These are phyloP conservation scores for Enchytraeus crypticus DNA, from an alignment of 2,888 invertebrate genomes.

Conservation along the genomic window DNA sequence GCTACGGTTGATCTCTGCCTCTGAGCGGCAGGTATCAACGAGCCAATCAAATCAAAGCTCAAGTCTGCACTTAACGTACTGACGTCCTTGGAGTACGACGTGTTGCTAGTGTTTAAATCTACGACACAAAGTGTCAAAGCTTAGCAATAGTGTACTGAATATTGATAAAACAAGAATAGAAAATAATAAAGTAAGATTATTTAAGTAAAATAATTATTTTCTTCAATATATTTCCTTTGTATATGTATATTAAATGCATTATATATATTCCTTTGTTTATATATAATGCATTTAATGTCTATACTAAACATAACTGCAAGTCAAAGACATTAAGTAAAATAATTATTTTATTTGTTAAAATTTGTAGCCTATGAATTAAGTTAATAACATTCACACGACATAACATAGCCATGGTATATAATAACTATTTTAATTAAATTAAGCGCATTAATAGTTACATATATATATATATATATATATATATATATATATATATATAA, in stretches of 20 bases:
- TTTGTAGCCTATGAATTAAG: too few species aligned
- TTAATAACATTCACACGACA: too few species aligned
- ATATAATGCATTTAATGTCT: not conserved
- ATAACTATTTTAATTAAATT: too few species aligned
- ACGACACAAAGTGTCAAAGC: not conserved
- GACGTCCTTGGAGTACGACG: constrained; percentile 8
- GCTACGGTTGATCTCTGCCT: not conserved
- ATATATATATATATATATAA: too few species aligned
- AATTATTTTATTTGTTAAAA: too few species aligned
- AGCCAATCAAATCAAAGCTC: constrained; percentile 22
- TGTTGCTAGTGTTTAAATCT: not conserved
- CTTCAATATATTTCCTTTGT: too few species aligned
- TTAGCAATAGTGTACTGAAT: not conserved
- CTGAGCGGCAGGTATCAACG: constrained; percentile 22
- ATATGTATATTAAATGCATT: too few species aligned
- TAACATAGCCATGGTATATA: too few species aligned
- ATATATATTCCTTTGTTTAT: too few species aligned
- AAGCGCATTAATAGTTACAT: too few species aligned
- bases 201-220: not conserved
- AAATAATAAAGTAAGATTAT: not conserved
- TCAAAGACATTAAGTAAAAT: not conserved
- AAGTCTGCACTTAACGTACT: constrained; percentile 16
- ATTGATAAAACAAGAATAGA: not conserved
- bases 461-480: too few species aligned
- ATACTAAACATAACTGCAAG: not conserved